Evolutionary conservation across 2,888 invertebrate genomes (phyloP).

Genomic region (Proisotoma minuta): DNA sequence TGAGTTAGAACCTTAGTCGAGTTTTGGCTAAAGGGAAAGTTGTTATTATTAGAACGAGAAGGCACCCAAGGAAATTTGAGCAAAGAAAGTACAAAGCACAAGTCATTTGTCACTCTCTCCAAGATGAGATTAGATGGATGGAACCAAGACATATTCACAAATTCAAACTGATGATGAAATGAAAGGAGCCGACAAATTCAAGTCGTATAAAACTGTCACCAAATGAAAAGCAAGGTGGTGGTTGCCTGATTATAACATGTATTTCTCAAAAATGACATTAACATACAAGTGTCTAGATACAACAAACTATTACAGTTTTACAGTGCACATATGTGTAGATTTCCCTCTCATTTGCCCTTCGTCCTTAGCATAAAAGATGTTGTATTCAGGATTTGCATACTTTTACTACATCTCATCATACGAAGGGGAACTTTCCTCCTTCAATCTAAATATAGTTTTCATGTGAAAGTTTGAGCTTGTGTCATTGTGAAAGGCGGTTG

Average conservation of each 20-base stretch:
- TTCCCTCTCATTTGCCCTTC: too few species aligned
- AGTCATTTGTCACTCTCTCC: conserved; percentile 29
- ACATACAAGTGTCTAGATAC: too few species aligned
- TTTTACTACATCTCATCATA: too few species aligned
- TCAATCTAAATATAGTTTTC: too few species aligned
- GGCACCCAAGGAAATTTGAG: not conserved
- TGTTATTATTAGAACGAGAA: not conserved
- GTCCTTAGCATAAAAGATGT: too few species aligned
- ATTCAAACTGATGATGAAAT: not conserved
- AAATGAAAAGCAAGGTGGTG: not conserved
- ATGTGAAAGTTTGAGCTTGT: too few species aligned
- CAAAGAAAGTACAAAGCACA: conserved; percentile 27
- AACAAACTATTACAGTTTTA: too few species aligned
- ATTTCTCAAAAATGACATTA: not conserved
- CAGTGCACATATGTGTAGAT: too few species aligned
- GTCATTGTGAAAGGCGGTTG: too few species aligned
- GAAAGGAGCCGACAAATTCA: conserved; percentile 4
- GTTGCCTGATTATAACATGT: too few species aligned
- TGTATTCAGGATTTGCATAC: too few species aligned
- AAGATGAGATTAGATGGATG: conserved; percentile 26
- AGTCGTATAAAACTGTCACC: not conserved
- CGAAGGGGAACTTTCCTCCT: too few species aligned
- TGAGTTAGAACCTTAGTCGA: not conserved
- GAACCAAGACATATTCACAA: not conserved
- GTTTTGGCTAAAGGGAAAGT: not conserved